These are phyloP conservation scores for Spatulosminthurus flaviceps DNA, from an alignment of 2,888 invertebrate species.

Conservation along the genomic window DNA sequence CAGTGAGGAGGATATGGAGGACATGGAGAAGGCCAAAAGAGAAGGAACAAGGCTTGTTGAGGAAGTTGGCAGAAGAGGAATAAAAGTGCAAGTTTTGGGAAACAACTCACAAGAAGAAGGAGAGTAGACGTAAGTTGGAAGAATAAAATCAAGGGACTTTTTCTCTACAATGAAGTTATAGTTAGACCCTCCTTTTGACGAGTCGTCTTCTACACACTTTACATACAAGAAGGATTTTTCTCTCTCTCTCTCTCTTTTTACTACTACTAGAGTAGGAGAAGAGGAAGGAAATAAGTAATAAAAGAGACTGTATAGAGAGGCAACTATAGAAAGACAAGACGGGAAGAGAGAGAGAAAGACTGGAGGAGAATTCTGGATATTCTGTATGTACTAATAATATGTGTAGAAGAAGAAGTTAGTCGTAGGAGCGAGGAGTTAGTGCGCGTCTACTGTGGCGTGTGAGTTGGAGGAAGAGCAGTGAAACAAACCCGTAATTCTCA, in stretches of 20 bases:
- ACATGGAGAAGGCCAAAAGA: neutral
- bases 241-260: too few relatives aligned
- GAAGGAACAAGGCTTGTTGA: neutral
- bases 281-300: conserved; percentile 6
- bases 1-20: neutral
- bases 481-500: conserved; percentile 48
- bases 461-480: conserved; percentile 34
- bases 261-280: too few relatives aligned
- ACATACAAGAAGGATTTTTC: too few relatives aligned
- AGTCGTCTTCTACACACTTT: too few relatives aligned
- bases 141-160: conserved; percentile 8
- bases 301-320: conserved; percentile 1
- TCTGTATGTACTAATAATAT: too few relatives aligned
- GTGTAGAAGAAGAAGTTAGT: too few relatives aligned
- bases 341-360: neutral
- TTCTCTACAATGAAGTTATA: neutral
- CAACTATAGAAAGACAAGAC: neutral
- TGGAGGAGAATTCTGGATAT: neutral
- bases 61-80: neutral
- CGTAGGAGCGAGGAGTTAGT: neutral
- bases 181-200: neutral
- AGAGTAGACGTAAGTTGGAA: neutral
- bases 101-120: neutral
- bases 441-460: conserved; percentile 16
- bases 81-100: neutral